Base-by-base conservation (phyloP, 35 echinoderm and acorn worm genomes). In the Apostichopus californicus region DNA sequence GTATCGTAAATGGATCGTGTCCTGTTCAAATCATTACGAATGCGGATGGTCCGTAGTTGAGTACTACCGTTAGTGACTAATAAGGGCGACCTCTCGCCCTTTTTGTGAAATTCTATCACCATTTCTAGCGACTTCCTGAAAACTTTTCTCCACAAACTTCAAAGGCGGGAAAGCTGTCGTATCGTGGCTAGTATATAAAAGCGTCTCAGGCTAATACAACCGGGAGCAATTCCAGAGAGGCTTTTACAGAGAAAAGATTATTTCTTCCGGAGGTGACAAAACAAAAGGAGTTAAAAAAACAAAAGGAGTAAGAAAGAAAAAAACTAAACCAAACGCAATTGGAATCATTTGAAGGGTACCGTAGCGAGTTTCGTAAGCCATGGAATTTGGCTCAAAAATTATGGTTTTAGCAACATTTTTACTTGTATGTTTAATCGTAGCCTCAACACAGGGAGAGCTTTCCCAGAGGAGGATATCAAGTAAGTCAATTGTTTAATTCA, bases 341-440 rank as follows among this genome's bases (percentile, higher is more conserved):
- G 17, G 71, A 75, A 20, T 75, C 71, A 75, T 75, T 22, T 18
- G 21, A 75, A 18, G 71, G 21, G n/a, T 20, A 20, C 20, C 71
- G 18, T 5, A 18, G 71, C 71, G 6, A 75, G 1, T 75, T 7
- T 1, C 28, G 86, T 17, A 89, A 89, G 86, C 86, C 86, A 89
- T 89, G 86, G 86, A 89, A 89, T 89, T 89, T 89, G 86, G 86
- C 86, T 58, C 86, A 10, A 89, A 89, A 89, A 89, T 89, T 89
- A 89, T 89, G 86, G 86, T 89, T 89, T 66, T 89, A 34, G 63
- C 86, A 63, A 89, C 86, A 89, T 54, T 73, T 72, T 89, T 89
- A 89, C 86, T 89, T 89, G 57, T 89, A 89, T 89, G 86, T 89
- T 89, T 89, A 89, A 68, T 89, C 61, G 86, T 89, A 89, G 86